Conservation (phyloP, 1,140 invertebrate genomes). For the Eupeodes corollae region DNA sequence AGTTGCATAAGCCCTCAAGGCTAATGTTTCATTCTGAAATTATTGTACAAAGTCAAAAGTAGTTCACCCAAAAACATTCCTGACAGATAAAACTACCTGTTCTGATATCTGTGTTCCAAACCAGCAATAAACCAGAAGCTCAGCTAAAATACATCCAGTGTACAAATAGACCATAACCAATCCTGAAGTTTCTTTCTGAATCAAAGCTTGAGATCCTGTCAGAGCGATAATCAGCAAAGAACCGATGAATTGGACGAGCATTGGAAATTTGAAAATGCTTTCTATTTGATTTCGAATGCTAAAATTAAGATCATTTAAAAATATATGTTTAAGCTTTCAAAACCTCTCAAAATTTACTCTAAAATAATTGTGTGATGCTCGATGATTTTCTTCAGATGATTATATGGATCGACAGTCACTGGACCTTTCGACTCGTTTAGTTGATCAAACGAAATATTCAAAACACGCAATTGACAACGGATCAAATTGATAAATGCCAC, state of each 20-base stretch:
- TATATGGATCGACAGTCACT: no score
- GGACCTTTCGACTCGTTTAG: slow-evolving; percentile 1
- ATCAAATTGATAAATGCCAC: slow-evolving; percentile 24
- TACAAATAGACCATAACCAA: slow-evolving; percentile 20
- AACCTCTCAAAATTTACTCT: slow-evolving; percentile 10
- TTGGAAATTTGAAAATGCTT: slow-evolving; percentile 16
- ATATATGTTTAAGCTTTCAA: no score
- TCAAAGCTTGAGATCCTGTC: slow-evolving; percentile 24
- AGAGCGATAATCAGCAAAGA: slow-evolving; percentile 23
- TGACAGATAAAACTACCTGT: slow-evolving; percentile 17
- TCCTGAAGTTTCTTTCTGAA: slow-evolving; percentile 15
- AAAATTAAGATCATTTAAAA: background rate
- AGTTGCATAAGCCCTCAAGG: slow-evolving; percentile 15
- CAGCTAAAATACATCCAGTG: slow-evolving; percentile 19
- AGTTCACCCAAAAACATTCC: no score
- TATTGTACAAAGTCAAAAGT: no score
- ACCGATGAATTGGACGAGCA: slow-evolving; percentile 22
- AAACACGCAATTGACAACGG: slow-evolving; percentile 23
- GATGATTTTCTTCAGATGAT: slow-evolving; percentile 13
- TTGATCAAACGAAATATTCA: slow-evolving; percentile 21
- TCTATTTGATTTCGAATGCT: slow-evolving; percentile 21
- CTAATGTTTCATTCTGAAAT: slow-evolving; percentile 21
- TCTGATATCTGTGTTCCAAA: slow-evolving; percentile 28
- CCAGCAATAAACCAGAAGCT: slow-evolving; percentile 27
- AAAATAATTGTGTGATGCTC: slow-evolving; percentile 19